Evolutionary conservation across 2,113 vertebrate genomes (phyloP).

Genomic region (Neodontobutis hainanensis): DNA sequence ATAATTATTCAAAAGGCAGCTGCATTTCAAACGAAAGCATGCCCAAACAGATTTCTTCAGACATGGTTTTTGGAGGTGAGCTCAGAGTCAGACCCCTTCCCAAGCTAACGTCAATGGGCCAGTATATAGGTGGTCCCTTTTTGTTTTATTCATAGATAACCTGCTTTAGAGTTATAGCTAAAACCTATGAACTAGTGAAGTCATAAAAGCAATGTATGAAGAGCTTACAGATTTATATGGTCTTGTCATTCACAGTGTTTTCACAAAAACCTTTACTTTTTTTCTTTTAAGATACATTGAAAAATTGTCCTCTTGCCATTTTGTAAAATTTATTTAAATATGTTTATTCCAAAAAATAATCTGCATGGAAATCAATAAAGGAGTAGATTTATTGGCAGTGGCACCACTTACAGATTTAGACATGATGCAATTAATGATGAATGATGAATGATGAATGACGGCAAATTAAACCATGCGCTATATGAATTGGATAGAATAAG

Average conservation of each 20-base stretch:
- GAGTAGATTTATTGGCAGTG: not conserved
- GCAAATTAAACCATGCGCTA: not conserved
- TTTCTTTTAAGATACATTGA: too few species aligned
- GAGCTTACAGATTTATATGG: too few species aligned
- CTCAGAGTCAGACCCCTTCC: not conserved
- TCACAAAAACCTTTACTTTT: too few species aligned
- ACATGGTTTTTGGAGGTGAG: not conserved
- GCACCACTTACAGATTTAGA: not conserved
- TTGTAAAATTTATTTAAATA: not conserved
- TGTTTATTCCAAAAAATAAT: not conserved
- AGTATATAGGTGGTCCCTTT: not conserved
- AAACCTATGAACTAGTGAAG: too few species aligned
- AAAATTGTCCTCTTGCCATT: not conserved
- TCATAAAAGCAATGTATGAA: too few species aligned
- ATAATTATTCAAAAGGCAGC: constrained; percentile 1
- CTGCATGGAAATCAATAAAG: constrained; percentile 5
- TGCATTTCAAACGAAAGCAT: not conserved
- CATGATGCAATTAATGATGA: constrained; percentile 13
- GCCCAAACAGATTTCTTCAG: not conserved
- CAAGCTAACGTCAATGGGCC: not conserved
- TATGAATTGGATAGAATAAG: not conserved
- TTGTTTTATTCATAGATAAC: too few species aligned
- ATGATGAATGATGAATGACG: constrained; percentile 5
- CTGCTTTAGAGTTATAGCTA: too few species aligned
- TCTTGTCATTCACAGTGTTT: too few species aligned